phyloP scores from a whole-genome alignment of 1,140 invertebrate genomes.

The Drosophila sproati region DNA sequence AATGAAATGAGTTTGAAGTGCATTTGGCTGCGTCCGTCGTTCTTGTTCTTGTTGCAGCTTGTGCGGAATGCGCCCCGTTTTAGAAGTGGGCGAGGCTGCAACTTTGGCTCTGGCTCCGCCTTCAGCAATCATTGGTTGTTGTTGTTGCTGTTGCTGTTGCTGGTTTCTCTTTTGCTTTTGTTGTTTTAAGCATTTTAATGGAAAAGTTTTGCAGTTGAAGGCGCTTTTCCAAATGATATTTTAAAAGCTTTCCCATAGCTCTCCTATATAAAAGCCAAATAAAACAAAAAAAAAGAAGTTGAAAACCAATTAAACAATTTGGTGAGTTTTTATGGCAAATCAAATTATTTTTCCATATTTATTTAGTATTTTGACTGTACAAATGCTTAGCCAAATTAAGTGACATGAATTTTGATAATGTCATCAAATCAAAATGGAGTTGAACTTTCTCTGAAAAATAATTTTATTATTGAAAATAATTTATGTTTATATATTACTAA shows the following conservation, averaged over 20 bases:
- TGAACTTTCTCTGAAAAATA: neutral
- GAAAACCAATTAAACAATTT: conserved; percentile 61
- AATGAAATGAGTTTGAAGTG: conserved; percentile 83
- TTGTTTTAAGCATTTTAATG: conserved; percentile 78
- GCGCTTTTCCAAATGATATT: conserved; percentile 77
- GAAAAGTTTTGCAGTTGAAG: conserved; percentile 79
- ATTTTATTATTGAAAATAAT: too few species aligned
- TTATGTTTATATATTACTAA: too few species aligned
- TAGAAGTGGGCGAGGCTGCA: conserved; percentile 69
- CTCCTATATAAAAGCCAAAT: conserved; percentile 1
- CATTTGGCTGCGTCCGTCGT: conserved; percentile 61
- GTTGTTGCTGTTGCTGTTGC: neutral
- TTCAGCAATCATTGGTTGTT: conserved; percentile 36
- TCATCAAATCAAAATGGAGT: neutral
- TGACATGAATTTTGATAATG: conserved; percentile 34
- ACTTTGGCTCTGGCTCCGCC: conserved; percentile 49
- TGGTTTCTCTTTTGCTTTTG: conserved; percentile 12
- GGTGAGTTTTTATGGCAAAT: conserved; percentile 46
- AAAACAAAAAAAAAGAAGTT: conserved; percentile 41
- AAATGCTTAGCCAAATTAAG: conserved; percentile 20
- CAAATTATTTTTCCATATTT: conserved; percentile 39
- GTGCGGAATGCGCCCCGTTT: conserved; percentile 45
- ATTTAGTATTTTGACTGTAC: neutral
- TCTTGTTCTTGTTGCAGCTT: conserved; percentile 34
- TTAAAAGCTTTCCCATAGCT: conserved; percentile 69